Conservation (phyloP, 2,888 invertebrate genomes). For the Allygus modestus region DNA sequence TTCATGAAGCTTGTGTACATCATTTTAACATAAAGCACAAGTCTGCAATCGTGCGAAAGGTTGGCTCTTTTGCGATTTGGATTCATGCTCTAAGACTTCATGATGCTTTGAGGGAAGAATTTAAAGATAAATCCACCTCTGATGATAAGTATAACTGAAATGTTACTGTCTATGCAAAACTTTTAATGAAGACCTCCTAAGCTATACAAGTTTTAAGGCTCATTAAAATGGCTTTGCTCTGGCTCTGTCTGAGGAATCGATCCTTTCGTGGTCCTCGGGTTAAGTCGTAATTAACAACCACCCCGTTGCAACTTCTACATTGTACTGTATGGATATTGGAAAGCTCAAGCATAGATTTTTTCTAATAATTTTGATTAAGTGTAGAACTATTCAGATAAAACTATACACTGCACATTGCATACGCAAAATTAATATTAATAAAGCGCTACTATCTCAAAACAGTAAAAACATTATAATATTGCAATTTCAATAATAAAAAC, state of each 20-base stretch:
- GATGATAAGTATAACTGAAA: background rate
- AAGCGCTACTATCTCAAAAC: background rate
- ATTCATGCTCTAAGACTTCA: background rate
- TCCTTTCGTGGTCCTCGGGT: no score
- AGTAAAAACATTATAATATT: background rate
- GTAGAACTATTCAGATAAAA: no score
- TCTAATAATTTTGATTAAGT: background rate
- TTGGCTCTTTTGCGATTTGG: background rate
- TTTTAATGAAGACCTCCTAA: background rate
- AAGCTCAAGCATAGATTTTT: slow-evolving; percentile 6
- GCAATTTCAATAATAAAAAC: background rate
- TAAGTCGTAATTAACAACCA: no score
- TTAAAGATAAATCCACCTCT: background rate
- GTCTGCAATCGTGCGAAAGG: background rate
- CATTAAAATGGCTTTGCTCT: no score
- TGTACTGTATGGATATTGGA: background rate
- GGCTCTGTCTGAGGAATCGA: no score
- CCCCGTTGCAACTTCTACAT: slow-evolving; percentile 6
- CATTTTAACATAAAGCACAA: background rate
- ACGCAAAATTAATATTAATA: no score
- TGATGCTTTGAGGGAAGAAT: background rate
- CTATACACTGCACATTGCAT: no score
- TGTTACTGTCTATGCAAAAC: background rate
- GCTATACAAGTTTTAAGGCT: no score
- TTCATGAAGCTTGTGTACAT: background rate